Evolutionary conservation across 2,113 vertebrate species (phyloP), one percentile per base, ranked within the genome.

Genomic region (Micronycteris hirsuta): DNA sequence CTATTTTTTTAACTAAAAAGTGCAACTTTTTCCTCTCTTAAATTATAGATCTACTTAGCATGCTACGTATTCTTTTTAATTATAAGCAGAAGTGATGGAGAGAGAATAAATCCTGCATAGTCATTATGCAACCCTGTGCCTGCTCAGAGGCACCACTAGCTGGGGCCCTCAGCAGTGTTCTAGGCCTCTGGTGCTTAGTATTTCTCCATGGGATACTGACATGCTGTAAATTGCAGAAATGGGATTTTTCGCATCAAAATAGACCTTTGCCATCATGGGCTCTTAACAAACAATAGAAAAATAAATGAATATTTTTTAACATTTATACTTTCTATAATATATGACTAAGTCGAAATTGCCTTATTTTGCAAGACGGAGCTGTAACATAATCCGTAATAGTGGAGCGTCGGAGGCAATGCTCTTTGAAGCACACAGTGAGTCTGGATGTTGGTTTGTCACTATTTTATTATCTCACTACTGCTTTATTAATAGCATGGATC

Each of bases 271-370:
- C 54, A 61, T 54, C 26, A 54, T 1, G n/a, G 36, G 17, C 28
- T 47, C 24, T 36, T 16, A 83, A 31, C 28, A 88, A 88, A 85
- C 26, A 91, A 86, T 81, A 81, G 47, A 70, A 82, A 77, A 22
- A 85, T 45, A 90, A 70, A 13, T 41, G n/a, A 33, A 36, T 96
- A 58, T 93, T 91, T 92, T 91, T 49, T 81, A 90, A 77, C 38
- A 81, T 67, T 43, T 77, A 38, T 68, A 17, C n/a, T 73, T 89
- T 38, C 36, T 89, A 47, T 43, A 43, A 16, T 38, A n/a, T 41
- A 67, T 54, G n/a, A 71, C 28, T 67, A 93, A 63, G 47, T 82
- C 45, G 63, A 68, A 91, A 80, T 83, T 70, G 19, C 49, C 26
- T 93, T 84, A 11, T n/a, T 31, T 26, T 67, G 8, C 24, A 56